phyloP scores from a whole-genome alignment of 1,140 invertebrate genomes.

The Bradynema listronoti region DNA sequence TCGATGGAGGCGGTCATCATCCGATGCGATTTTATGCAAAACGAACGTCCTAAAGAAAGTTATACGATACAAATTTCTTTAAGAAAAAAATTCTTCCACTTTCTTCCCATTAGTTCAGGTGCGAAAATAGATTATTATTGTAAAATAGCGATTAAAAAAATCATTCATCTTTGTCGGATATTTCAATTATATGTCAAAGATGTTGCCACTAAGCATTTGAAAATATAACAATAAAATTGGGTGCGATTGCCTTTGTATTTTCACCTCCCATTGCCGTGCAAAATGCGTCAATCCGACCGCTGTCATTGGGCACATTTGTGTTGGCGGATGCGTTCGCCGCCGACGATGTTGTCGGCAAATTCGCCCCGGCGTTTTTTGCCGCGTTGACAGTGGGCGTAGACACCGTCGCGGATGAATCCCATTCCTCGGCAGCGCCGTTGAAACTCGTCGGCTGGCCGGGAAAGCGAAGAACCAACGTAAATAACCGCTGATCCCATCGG shows the following conservation, averaged over 20 bases:
- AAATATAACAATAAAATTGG: too few relatives aligned
- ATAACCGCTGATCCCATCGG: constrained; percentile 95
- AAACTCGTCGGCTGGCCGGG: constrained; percentile 65
- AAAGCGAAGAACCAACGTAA: constrained; percentile 82
- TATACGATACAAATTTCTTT: too few relatives aligned
- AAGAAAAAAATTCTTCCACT: too few relatives aligned
- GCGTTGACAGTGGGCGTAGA: constrained; percentile 3
- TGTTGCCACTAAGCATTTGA: too few relatives aligned
- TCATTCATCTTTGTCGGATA: too few relatives aligned
- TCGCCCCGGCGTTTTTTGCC: constrained; percentile 15
- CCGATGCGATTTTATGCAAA: constrained; percentile 84
- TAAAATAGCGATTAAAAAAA: too few relatives aligned
- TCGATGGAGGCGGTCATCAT: constrained; percentile 93
- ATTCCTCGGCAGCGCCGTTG: constrained; percentile 2
- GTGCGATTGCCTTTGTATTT: too few relatives aligned
- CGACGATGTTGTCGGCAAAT: too few relatives aligned
- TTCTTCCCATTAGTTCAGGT: too few relatives aligned
- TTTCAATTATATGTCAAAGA: too few relatives aligned
- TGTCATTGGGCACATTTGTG: constrained; percentile 67
- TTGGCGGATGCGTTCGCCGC: too few relatives aligned
- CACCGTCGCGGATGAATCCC: constrained; percentile 2
- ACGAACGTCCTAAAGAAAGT: constrained; percentile 73
- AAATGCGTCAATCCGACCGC: constrained; percentile 89
- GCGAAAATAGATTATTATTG: too few relatives aligned
- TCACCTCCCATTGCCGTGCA: constrained; percentile 95